A percentile compares a stretch with the other conserved stretches of the same genome.
phyloP scores from a whole-genome alignment of 2,113 vertebrate species.

The Gymnarchus niloticus region DNA sequence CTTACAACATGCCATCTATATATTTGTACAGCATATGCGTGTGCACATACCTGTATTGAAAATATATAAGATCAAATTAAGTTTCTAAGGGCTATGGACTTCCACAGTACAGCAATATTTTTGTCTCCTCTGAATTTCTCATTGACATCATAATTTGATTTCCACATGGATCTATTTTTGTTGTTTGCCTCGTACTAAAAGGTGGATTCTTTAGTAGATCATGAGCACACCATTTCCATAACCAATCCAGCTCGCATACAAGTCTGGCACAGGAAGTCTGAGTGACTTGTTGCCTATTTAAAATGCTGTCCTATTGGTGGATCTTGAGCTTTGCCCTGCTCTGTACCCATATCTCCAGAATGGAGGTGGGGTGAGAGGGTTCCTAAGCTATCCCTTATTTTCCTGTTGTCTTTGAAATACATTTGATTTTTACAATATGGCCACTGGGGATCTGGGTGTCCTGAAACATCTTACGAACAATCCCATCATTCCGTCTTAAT shows the following conservation, averaged over 20 bases:
- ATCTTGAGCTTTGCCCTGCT: not conserved
- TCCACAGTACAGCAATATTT: slow-evolving; percentile 63
- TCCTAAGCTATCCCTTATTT: not conserved
- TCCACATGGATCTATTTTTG: slow-evolving; percentile 15
- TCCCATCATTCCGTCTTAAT: not conserved
- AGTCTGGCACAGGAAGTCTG: not conserved
- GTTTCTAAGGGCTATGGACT: slow-evolving; percentile 64
- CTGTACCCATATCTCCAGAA: not conserved
- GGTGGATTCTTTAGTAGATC: slow-evolving; percentile 42
- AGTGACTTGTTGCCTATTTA: not conserved
- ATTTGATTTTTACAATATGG: not conserved
- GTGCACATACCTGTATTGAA: slow-evolving; percentile 65
- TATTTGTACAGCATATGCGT: slow-evolving; percentile 67
- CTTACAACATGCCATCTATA: slow-evolving; percentile 75
- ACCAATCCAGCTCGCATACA: slow-evolving; percentile 6
- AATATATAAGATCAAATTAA: slow-evolving; percentile 67
- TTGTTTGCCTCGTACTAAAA: slow-evolving; percentile 44
- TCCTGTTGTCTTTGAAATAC: slow-evolving; percentile 11
- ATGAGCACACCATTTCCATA: slow-evolving; percentile 35
- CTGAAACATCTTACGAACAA: not conserved
- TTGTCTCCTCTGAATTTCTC: slow-evolving; percentile 41
- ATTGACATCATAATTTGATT: not conserved
- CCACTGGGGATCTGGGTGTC: not conserved
- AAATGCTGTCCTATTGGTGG: slow-evolving; percentile 2
- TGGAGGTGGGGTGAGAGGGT: too few species aligned